These are phyloP conservation scores for Myiothlypis coronata DNA, from an alignment of 2,797 vertebrate species.

Conservation along the genomic window DNA sequence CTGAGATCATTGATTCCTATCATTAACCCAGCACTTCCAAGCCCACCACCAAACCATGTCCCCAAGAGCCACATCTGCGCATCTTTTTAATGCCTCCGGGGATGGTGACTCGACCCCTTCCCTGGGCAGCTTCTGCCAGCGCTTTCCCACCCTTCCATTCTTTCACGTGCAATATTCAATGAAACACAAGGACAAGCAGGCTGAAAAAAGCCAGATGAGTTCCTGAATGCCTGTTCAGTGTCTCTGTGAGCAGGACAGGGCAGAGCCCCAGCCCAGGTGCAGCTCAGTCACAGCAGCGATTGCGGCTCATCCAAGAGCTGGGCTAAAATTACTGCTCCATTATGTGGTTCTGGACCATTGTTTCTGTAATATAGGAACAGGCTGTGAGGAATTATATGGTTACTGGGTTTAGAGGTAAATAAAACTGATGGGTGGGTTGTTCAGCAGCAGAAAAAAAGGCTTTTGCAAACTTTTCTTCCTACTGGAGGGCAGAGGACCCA, in stretches of 20 bases:
- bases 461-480: background rate
- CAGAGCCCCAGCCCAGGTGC: background rate
- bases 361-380: background rate
- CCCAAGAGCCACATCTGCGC: too few relatives aligned
- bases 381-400: background rate
- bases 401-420: background rate
- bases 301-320: fast-evolving
- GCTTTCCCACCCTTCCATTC: background rate
- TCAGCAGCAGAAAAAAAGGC: background rate
- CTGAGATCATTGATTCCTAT: background rate
- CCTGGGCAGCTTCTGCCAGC: background rate
- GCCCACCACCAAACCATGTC: background rate
- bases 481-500: background rate
- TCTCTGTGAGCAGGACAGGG: background rate
- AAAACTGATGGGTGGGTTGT: background rate
- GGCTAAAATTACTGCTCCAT: background rate
- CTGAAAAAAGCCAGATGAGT: background rate
- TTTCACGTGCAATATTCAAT: background rate
- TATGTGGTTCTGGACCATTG: background rate
- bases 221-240: background rate
- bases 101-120: background rate
- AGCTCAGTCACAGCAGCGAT: fast-evolving
- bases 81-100: background rate
- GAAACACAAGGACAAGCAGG: background rate
- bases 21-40: background rate